Percentiles rank a stretch among this genome's conserved stretches.
Evolutionary conservation across 1,140 invertebrate genomes (phyloP).

Genomic region (Colletes gigas): DNA sequence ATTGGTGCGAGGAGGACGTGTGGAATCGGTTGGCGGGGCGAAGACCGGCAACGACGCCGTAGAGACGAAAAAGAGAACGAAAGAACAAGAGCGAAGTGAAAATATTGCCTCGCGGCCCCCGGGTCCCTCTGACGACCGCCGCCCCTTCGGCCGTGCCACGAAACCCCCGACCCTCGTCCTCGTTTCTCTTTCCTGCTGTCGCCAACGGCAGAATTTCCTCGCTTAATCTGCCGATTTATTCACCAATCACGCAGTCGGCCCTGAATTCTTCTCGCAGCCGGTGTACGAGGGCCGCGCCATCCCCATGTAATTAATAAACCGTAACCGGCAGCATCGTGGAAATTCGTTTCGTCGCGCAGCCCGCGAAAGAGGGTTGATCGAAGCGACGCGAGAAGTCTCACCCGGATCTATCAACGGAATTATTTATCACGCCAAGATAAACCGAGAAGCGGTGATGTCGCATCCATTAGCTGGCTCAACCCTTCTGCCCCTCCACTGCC

Average conservation of each 20-base stretch:
- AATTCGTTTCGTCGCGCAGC: too few relatives aligned
- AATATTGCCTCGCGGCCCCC: constrained; percentile 64
- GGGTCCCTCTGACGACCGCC: constrained; percentile 34
- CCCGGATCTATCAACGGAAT: neutral
- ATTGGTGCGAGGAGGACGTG: constrained; percentile 38
- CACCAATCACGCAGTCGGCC: constrained; percentile 55
- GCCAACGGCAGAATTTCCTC: constrained; percentile 55
- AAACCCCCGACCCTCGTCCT: neutral
- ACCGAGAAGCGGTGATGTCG: neutral
- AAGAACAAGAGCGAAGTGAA: constrained; percentile 62
- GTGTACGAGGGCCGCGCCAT: neutral
- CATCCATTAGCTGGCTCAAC: neutral
- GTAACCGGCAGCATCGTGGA: neutral
- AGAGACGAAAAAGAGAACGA: constrained; percentile 60
- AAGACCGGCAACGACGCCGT: constrained; percentile 20
- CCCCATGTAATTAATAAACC: constrained; percentile 53
- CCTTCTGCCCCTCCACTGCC: too few relatives aligned
- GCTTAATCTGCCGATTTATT: constrained; percentile 67
- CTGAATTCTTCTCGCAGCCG: constrained; percentile 47
- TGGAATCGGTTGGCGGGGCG: neutral
- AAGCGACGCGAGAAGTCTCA: neutral
- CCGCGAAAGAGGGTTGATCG: neutral
- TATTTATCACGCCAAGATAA: neutral
- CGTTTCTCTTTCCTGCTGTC: constrained; percentile 40
- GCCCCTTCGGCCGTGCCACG: constrained; percentile 12